phyloP scores from a whole-genome alignment of 1,140 invertebrate species.

The Calliopsis andreniformis region DNA sequence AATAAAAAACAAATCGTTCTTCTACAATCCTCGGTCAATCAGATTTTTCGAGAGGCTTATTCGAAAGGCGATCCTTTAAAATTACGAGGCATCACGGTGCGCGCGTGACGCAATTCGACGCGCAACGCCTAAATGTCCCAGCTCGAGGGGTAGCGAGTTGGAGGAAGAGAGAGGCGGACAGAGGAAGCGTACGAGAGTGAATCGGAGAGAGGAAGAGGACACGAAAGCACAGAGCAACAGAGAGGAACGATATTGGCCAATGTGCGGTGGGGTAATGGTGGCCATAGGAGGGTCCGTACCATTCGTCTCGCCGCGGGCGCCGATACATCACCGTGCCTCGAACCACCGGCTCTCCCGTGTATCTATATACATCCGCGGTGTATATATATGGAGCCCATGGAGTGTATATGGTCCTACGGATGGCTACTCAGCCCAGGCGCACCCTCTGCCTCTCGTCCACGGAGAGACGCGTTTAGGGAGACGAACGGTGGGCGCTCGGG shows the following conservation, averaged over 20 bases:
- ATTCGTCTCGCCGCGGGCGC: slow-evolving; percentile 79
- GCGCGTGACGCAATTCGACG: slow-evolving; percentile 49
- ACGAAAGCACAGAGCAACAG: slow-evolving; percentile 11
- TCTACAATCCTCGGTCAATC: neutral
- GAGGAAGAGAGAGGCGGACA: slow-evolving; percentile 19
- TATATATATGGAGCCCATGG: slow-evolving; percentile 52
- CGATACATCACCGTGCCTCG: slow-evolving; percentile 79
- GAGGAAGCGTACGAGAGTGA: slow-evolving; percentile 5
- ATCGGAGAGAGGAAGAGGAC: slow-evolving; percentile 1
- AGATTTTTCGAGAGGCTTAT: slow-evolving; percentile 23
- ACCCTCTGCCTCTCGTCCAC: slow-evolving; percentile 68
- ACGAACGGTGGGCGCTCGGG: neutral
- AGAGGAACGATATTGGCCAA: slow-evolving; percentile 74
- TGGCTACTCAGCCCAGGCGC: slow-evolving; percentile 75
- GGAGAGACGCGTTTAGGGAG: slow-evolving; percentile 48
- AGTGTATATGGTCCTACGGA: slow-evolving; percentile 75
- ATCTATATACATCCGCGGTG: slow-evolving; percentile 65
- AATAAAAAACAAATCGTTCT: slow-evolving; percentile 56
- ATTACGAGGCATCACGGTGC: slow-evolving; percentile 55
- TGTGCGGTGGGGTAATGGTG: slow-evolving; percentile 75
- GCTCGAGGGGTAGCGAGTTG: slow-evolving; percentile 12
- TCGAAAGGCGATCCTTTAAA: slow-evolving; percentile 43
- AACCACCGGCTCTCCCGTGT: slow-evolving; percentile 69
- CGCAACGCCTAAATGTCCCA: slow-evolving; percentile 56
- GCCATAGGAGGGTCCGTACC: slow-evolving; percentile 75